phyloP scores from a whole-genome alignment of 2,113 vertebrate species.

The Pangasianodon hypophthalmus region DNA sequence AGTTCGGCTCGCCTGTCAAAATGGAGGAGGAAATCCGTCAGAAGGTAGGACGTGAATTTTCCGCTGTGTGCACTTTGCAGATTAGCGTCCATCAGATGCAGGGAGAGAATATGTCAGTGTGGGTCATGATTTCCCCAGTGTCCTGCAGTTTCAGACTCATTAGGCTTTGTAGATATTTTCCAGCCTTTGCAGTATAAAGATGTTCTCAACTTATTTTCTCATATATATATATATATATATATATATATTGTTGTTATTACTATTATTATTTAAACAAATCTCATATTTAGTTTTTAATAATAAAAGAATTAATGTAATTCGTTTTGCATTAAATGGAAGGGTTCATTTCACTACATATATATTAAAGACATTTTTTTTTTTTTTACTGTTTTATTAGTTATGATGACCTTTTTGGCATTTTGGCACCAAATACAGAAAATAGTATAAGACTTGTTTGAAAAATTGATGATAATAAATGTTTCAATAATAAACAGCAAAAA shows the following conservation, averaged over 20 bases:
- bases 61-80: neutral
- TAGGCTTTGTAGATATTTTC: neutral
- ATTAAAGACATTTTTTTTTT: too few species aligned
- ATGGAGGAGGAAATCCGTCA: constrained; percentile 98
- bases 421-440: too few species aligned
- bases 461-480: neutral
- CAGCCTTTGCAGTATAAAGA: neutral
- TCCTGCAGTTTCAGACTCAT: neutral
- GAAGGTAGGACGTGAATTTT: constrained; percentile 77
- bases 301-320: neutral
- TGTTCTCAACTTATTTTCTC: neutral
- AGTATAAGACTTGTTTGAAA: neutral
- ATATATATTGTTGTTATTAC: too few species aligned
- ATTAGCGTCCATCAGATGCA: neutral
- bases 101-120: neutral
- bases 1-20: constrained; percentile 93
- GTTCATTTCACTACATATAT: too few species aligned
- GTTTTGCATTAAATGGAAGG: neutral
- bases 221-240: too few species aligned
- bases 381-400: too few species aligned
- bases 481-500: neutral
- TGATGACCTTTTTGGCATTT: neutral
- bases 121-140: neutral
- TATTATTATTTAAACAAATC: neutral
- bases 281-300: neutral